A percentile compares a stretch with the other conserved stretches of the same genome.
These are phyloP conservation scores for Porites divaricata DNA, from an alignment of 92 coral and sea anemone species.

Conservation along the genomic window DNA sequence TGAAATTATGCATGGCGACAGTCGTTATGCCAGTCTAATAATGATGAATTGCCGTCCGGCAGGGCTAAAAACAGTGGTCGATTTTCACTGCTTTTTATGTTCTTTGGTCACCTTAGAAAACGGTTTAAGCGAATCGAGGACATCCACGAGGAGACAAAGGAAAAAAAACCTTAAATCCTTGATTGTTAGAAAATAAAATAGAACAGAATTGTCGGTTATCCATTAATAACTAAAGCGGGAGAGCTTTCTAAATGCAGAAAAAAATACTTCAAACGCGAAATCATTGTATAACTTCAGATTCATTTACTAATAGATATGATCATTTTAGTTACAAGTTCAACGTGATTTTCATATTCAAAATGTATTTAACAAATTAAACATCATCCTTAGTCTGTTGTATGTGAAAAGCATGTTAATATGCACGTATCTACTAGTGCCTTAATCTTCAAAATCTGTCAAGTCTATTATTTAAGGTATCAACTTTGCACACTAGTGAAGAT, in stretches of 20 bases:
- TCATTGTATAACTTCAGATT: background rate
- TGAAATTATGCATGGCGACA: background rate
- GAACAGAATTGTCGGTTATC: no score
- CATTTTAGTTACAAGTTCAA: background rate
- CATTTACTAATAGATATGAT: background rate
- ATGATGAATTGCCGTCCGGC: background rate
- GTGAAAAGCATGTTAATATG: no score
- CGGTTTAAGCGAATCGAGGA: no score
- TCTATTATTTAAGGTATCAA: background rate
- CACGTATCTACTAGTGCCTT: background rate
- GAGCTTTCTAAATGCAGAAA: background rate
- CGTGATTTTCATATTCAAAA: background rate
- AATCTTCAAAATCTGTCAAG: constrained; percentile 8
- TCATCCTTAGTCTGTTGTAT: background rate
- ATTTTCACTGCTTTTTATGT: background rate
- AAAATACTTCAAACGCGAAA: background rate
- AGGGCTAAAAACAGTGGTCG: background rate
- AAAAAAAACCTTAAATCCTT: no score
- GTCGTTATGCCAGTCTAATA: background rate
- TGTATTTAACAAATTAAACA: background rate
- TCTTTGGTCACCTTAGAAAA: background rate
- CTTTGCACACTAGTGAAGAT: background rate
- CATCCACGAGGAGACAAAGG: background rate
- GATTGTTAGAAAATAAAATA: no score
- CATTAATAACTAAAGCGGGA: no score